Evolutionary conservation across 2,797 vertebrate genomes (phyloP), one percentile per base, ranked within the genome.

Genomic region (Sardinella longiceps): DNA sequence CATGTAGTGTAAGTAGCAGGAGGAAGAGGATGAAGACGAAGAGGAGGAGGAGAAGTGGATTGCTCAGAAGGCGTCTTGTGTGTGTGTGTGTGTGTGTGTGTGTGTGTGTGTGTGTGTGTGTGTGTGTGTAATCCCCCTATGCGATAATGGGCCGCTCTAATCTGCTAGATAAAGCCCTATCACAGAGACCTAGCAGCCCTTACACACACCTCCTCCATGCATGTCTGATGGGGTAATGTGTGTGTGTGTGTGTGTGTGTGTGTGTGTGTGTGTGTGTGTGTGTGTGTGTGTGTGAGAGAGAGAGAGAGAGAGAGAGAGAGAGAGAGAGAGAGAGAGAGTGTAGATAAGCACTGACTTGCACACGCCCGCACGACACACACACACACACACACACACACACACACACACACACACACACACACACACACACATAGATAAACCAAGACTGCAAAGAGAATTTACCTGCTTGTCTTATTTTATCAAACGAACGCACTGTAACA

Each of bases 61-160:
- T 81, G 56, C 58, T 85, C 77, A 56, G 63, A 85, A 83, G 82
- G 25, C 74, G 18, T 60, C 50, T 10, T 14, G 53, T 12, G 0
- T 18, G 3, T 46, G 43, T 83, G 39, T 85, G n/a, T 14, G 53
- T 12, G 0, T 18, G 3, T 14, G 53, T 12, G 0, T 18, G 3
- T 14, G 53, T 12, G 0, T 18, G 3, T 14, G 53, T 12, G 0
- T 18, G 3, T 14, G 53, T 12, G 0, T 18, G 3, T 14, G 53
- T 12, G 0, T 18, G 3, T 46, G 43, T 83, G 39, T 85, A 82
- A 74, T 82, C 63, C 66, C 77, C 20, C 33, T 2, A 80, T 77
- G 60, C 14, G 58, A 81, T 58, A 85, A 87, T 81, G 66, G 37
- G 39, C 23, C 82, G 4, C 77, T 80, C 58, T 85, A 83, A 85